phyloP scores from a whole-genome alignment of 2,797 vertebrate genomes.

The Falco columbarius region DNA sequence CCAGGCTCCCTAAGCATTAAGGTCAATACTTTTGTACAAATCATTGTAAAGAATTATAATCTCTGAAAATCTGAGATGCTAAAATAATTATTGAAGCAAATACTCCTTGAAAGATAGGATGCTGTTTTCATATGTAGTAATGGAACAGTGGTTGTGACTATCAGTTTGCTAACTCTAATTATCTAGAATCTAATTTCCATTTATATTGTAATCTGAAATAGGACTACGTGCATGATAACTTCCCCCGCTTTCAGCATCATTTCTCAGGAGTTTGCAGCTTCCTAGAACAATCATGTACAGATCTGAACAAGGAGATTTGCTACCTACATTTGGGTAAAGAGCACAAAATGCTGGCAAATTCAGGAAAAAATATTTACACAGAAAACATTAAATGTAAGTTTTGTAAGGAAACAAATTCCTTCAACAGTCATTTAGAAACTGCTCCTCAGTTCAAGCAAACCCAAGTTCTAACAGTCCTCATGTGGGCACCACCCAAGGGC shows the following conservation, averaged over 20 bases:
- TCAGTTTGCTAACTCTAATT: not conserved
- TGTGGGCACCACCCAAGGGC: accelerated
- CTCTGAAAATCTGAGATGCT: not conserved
- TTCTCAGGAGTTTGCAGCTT: not conserved
- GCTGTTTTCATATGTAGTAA: not conserved
- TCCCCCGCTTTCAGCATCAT: not conserved
- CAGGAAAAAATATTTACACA: not conserved
- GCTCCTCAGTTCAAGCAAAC: not conserved
- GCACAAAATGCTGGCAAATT: not conserved
- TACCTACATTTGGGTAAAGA: not conserved
- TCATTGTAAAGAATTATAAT: not conserved
- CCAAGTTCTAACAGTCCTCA: not conserved
- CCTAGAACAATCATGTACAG: not conserved
- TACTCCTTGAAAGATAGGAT: not conserved
- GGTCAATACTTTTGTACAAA: not conserved
- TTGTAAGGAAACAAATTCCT: accelerated
- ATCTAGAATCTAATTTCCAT: not conserved
- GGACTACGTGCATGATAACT: accelerated
- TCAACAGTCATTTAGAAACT: not conserved
- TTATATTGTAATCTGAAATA: not conserved
- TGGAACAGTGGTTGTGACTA: not conserved
- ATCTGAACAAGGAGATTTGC: not conserved
- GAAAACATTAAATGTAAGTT: not conserved
- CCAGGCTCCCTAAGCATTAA: not conserved
- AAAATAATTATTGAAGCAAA: not conserved